These are phyloP conservation scores for Pelodiscus sinensis DNA, from an alignment of 2,113 vertebrate genomes.

Conservation along the genomic window DNA sequence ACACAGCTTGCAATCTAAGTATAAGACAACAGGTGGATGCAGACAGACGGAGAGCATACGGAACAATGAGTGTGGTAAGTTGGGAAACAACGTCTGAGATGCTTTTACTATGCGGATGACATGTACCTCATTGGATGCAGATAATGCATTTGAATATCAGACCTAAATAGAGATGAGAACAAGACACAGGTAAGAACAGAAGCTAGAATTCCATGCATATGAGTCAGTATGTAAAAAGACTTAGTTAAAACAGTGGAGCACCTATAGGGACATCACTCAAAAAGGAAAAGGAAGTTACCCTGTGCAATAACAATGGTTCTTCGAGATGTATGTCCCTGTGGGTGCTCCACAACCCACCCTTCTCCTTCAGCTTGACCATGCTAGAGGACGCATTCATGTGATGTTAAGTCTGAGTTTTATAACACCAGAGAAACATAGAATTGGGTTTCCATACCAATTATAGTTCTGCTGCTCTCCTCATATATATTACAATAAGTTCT, in stretches of 20 bases:
- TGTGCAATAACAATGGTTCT: too few relatives aligned
- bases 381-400: slow-evolving; percentile 41
- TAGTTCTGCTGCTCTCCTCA: slow-evolving; percentile 11
- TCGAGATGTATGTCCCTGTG: too few relatives aligned
- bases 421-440: slow-evolving; percentile 20
- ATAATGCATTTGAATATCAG: neutral
- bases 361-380: too few relatives aligned
- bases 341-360: too few relatives aligned
- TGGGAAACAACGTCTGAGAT: neutral
- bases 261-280: too few relatives aligned
- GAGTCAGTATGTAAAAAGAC: too few relatives aligned
- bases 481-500: neutral
- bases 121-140: neutral
- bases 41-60: neutral
- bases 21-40: neutral
- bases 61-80: neutral
- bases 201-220: neutral
- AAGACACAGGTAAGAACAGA: neutral
- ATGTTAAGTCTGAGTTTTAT: slow-evolving; percentile 40
- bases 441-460: slow-evolving; percentile 17
- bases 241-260: too few relatives aligned
- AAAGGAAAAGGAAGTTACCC: too few relatives aligned
- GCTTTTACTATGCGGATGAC: neutral
- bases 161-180: neutral
- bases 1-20: neutral